Evolutionary conservation across 1,140 invertebrate genomes (phyloP), one percentile per base, ranked within the genome.

Genomic region (Bathynomus jamesi): DNA sequence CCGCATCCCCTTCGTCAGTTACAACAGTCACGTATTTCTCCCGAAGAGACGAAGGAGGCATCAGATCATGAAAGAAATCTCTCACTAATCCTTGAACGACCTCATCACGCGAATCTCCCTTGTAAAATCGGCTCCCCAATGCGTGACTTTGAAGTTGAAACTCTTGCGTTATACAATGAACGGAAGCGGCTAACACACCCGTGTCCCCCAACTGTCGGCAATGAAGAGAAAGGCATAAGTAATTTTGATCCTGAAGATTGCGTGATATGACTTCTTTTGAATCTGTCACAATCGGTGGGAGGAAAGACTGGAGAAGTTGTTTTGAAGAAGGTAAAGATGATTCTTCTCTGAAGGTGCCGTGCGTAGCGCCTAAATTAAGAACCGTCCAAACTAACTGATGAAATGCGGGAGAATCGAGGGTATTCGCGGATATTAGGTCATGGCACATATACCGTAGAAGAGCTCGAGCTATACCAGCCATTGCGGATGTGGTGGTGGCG

Each of bases 361-460:
- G 76, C 24, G 72, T 67, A n/a, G 76, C 76, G 46, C 76, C 76
- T 30, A 77, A 70, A 63, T 77, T 77, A 28, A 77, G 64, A 13
- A 77, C 67, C 24, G 76, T 70, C 76, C 72, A 74, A 62, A 77
- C 76, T 32, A 77, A 63, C 31, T 72, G 62, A 31, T 77, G 76
- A 40, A 77, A 77, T 13, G 69, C 76, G 25, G 67, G 63, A 21
- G 76, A 72, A 30, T 77, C 72, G 30, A 74, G 67, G 25, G 70
- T 40, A 1, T 71, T 68, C 7, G 70, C 32, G 4, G 72, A 28
- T 27, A 77, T 69, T 21, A 77, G 67, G 27, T 77, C 76, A 7
- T 77, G 76, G 46, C 76, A 77, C 76, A 77, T 77, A 62, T 77
- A 77, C 5, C 76, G 61, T n/a, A 77, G 70, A 28, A 77, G 61